A percentile compares a stretch with the other conserved stretches of the same genome.
Conservation (phyloP, 30 jellyfish, hydroid and myxozoan genomes). For the Aurelia coerulea region DNA sequence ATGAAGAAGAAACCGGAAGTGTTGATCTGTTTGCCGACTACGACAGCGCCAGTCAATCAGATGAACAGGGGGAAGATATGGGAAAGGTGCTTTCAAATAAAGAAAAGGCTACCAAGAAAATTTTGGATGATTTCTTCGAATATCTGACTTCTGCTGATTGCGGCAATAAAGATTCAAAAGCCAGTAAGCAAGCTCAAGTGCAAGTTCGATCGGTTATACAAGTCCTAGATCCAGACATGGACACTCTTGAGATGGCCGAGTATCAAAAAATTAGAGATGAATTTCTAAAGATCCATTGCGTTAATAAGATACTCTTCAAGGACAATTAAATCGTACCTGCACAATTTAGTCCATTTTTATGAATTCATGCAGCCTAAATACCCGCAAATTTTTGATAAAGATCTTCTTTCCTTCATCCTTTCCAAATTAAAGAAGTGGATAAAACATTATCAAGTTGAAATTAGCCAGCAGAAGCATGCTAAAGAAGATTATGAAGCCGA, state of each 20-base stretch:
- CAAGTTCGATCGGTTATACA: background rate
- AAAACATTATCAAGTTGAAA: background rate
- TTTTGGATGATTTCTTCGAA: background rate
- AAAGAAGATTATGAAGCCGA: slow-evolving; percentile 1
- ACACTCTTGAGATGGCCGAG: background rate
- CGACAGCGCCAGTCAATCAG: background rate
- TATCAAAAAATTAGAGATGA: background rate
- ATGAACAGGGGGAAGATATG: background rate
- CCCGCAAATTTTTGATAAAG: background rate
- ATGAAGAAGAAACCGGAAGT: background rate
- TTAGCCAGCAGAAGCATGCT: background rate
- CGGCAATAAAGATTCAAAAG: background rate
- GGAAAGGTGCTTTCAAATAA: background rate
- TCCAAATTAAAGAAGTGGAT: background rate
- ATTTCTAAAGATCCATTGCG: background rate
- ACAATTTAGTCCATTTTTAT: background rate
- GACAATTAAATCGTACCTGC: slow-evolving; percentile 2
- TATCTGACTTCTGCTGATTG: slow-evolving; percentile 3
- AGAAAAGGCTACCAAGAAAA: background rate
- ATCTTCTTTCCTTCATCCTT: background rate
- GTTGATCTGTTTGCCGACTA: background rate
- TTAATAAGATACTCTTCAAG: background rate
- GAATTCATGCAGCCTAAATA: background rate
- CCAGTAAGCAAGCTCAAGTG: slow-evolving; percentile 2
- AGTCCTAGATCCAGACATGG: background rate